Evolutionary conservation across 2,113 vertebrate species (phyloP), one percentile per base, ranked within the genome.

Genomic region (Aphelocoma coerulescens): DNA sequence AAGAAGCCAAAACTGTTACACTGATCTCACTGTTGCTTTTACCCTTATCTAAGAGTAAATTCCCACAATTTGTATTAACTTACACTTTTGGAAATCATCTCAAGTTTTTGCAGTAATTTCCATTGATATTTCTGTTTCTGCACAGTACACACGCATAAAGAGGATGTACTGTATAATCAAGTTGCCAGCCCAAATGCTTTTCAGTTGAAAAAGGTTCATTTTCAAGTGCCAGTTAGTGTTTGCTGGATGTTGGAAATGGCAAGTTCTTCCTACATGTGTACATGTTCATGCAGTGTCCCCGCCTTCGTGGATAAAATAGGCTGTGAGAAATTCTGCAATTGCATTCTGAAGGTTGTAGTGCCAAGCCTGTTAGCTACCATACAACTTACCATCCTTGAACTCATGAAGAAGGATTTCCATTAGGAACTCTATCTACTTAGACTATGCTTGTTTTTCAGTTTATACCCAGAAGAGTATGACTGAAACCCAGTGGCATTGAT

Each of bases 271-370:
- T 39, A 16, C 21, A 17, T 1, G 20, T 15, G 35, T 33, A n/a
- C 10, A 7, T 0, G 1, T 49, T 35, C 18, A 17, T 22, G n/a
- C 54, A 57, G 51, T 28, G n/a, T 35, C 58, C 43, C 0, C 0
- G 24, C 27, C 44, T 63, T 24, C 21, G 16, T 3, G 22, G 33
- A 23, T 68, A 48, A 85, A 91, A 19, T 30, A 11, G 14, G 18
- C 71, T 46, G 21, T 65, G 58, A 71, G 27, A 61, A 91, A 59
- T 52, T 23, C 57, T 76, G 19, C 28, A 57, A 10, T 33, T 66
- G 44, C 17, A 3, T 81, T 75, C 62, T 67, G n/a, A 32, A 73
- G 58, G 13, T 26, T 65, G 43, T 49, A 20, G 11, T 41, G 24
- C 35, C 35, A 65, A 68, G 48, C 46, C 22, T 4, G 16, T 54